Evolutionary conservation across 2,888 invertebrate species (phyloP), one percentile per base, ranked within the genome.

Genomic region (Tortrix viridana): DNA sequence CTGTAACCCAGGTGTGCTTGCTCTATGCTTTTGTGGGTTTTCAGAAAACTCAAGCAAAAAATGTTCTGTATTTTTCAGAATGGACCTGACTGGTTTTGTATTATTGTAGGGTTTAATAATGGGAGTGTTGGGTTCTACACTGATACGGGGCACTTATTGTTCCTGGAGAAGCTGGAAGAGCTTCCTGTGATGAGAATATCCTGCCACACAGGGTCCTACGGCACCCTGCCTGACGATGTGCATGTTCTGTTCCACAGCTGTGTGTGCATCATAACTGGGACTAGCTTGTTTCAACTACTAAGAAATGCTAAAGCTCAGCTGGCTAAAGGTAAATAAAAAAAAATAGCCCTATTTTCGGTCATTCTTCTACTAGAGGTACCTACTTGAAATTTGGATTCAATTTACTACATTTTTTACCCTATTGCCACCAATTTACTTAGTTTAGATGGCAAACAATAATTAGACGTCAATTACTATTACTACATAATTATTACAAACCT

Each of bases 1-100:
- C 12, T 32, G 2, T 32, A 26, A 26, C 26, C 7, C 2, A 22
- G 3, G 3, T 4, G 2, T 22, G 22, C 3, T 22, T 23, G 12
- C 43, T 43, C 44, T 5, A 4, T 26, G 26, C 32, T 3, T 32
- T 32, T 32, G 32, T 32, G 32, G 12, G 12, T 6, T 9, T 2
- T 32, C 6, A 12, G 5, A 32, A 32, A 41, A n/a, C 6, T 16
- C 41, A 16, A 41, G 12, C 32, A 41, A n/a, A 1, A 54, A 23
- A 22, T 48, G 41, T 48, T 57, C 55, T 58, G 56, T 50, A 32
- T 62, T 20, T 82, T 82, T 52, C 81, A 94, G 94, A 93, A 95
- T 78, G 95, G 95, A 5, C 95, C 97, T 23, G 98, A 99, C 82
- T 99, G 98, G 98, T 98, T 97, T 14, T 98, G 98, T 80, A 94